Base-by-base conservation (phyloP, 2,888 invertebrate species). In the Chloroclysta siterata region DNA sequence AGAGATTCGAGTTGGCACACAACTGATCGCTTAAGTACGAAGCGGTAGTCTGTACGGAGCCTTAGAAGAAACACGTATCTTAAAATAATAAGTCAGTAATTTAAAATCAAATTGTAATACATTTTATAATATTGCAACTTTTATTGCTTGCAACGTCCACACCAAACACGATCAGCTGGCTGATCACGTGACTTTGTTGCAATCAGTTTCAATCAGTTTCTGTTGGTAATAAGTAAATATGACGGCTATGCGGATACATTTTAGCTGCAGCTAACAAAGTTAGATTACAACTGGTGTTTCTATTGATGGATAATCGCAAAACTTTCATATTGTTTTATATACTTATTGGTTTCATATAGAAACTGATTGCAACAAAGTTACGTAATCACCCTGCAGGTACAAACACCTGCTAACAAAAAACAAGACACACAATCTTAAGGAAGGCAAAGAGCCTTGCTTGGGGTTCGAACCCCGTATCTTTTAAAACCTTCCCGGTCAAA, bases 121-220 rank as follows among this genome's bases (percentile, higher is more conserved):
- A 33, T 33, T 75, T 75, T 74, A 74, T 79, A 74, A 81, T 87
- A 89, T 89, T 88, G 87, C 85, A 87, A 89, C 76, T 57, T 76
- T 83, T 85, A 88, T 88, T 86, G 85, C 84, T 88, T 76, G 83
- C 84, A 85, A 87, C 73, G 73, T 79, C 68, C 74, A 68, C 78
- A 81, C 74, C 67, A 80, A 82, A 85, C 82, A 83, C 80, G 82
- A 83, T 79, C 85, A n/a, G n/a, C n/a, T n/a, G n/a, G n/a, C n/a
- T n/a, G n/a, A n/a, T n/a, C n/a, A n/a, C n/a, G n/a, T n/a, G n/a
- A n/a, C n/a, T n/a, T n/a, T n/a, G n/a, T n/a, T n/a, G n/a, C n/a
- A n/a, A n/a, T n/a, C n/a, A n/a, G n/a, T n/a, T n/a, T n/a, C n/a
- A n/a, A n/a, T n/a, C n/a, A n/a, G n/a, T n/a, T n/a, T n/a, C n/a